Percentiles rank a stretch among this genome's conserved stretches.
phyloP scores from a whole-genome alignment of 2,888 invertebrate species.

The Rapana venosa region DNA sequence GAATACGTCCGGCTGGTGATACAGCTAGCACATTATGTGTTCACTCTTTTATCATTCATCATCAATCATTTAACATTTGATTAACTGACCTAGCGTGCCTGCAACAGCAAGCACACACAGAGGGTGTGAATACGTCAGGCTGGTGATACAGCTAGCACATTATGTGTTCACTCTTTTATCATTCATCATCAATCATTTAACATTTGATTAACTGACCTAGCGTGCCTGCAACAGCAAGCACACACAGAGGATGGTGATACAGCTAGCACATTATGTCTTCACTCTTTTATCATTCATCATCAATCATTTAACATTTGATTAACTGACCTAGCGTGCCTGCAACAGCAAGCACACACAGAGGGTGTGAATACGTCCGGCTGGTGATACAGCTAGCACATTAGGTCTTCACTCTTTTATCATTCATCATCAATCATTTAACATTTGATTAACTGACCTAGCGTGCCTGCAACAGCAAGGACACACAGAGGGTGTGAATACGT shows the following conservation, averaged over 20 bases:
- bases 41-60: too few relatives aligned
- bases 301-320: too few relatives aligned
- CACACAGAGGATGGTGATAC: neutral
- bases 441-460: slow-evolving; percentile 89
- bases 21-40: too few relatives aligned
- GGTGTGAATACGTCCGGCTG: neutral
- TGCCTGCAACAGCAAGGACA: slow-evolving; percentile 82
- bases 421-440: too few relatives aligned
- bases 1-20: neutral
- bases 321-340: slow-evolving; percentile 95
- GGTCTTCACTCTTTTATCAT: too few relatives aligned
- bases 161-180: too few relatives aligned
- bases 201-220: slow-evolving; percentile 94
- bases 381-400: neutral
- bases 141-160: too few relatives aligned
- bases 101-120: slow-evolving; percentile 51
- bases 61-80: too few relatives aligned
- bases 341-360: neutral
- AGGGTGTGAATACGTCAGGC: neutral
- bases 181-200: too few relatives aligned
- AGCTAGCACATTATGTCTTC: too few relatives aligned
- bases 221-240: slow-evolving; percentile 83
- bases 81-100: slow-evolving; percentile 95
- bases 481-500: neutral
- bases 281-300: too few relatives aligned